Percentiles rank a stretch among this genome's conserved stretches.
phyloP scores from a whole-genome alignment of 2,888 invertebrate species.

The Leptinotarsa juncta region DNA sequence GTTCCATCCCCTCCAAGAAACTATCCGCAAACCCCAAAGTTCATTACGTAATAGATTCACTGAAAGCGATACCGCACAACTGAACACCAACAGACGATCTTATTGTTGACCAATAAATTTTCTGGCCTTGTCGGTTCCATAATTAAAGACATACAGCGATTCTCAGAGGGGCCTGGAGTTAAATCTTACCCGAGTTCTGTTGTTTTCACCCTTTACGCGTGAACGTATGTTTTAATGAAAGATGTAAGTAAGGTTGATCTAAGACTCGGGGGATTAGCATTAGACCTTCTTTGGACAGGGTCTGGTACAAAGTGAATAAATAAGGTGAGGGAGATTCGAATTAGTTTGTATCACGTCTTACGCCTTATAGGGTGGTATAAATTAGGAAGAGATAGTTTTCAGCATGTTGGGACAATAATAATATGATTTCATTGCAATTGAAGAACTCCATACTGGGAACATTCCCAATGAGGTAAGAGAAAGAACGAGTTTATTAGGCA shows the following conservation, averaged over 20 bases:
- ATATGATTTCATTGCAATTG: no score
- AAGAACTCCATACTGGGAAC: no score
- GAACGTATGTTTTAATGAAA: constrained; percentile 49
- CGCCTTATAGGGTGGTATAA: not conserved
- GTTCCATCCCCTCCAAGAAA: constrained; percentile 1
- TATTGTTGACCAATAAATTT: constrained; percentile 51
- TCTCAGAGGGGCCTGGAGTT: constrained; percentile 33
- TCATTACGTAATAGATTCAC: constrained; percentile 25
- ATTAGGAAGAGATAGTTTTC: not conserved
- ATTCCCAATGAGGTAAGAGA: no score
- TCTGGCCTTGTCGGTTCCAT: constrained; percentile 55
- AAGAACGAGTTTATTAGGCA: no score
- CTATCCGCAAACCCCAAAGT: constrained; percentile 17
- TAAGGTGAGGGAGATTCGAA: constrained; percentile 24
- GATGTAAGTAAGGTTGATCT: constrained; percentile 45
- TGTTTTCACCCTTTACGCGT: constrained; percentile 44
- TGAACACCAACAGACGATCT: constrained; percentile 36
- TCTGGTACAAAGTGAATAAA: constrained; percentile 33
- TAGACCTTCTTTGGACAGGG: constrained; percentile 34
- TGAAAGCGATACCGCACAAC: constrained; percentile 23
- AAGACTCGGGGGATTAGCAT: constrained; percentile 42
- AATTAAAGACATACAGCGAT: constrained; percentile 55
- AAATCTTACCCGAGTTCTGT: constrained; percentile 44
- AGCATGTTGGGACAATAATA: not conserved
- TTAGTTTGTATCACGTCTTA: constrained; percentile 15